Evolutionary conservation across 2,797 vertebrate species (phyloP), one percentile per base, ranked within the genome.

Genomic region (Rhynchotus rufescens): DNA sequence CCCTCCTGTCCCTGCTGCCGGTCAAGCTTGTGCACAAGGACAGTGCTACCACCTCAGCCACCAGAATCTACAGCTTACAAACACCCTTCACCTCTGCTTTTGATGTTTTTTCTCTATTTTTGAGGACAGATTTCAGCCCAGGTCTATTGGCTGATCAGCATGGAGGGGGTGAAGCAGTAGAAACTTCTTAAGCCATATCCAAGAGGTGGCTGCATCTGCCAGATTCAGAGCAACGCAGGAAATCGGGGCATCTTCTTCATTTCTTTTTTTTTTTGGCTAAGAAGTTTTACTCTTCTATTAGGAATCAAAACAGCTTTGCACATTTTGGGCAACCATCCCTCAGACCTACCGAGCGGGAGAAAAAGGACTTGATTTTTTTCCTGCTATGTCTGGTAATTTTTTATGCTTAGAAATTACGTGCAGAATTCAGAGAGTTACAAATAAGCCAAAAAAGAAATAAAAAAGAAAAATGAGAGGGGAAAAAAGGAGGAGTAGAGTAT

Each of bases 21-120:
- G 30, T 14, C 1, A 3, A 71, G 34, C 15, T 30, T 28, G 52
- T 30, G 52, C 8, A 61, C 30, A 30, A 68, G 7, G 60, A 34
- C 52, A 64, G 52, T 51, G 60, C 57, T 77, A 32, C 74, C 84
- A 57, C 71, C 68, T 84, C 75, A 74, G 57, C 15, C 36, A 54
- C 5, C 76, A 61, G 80, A 91, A 84, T n/a, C 52, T 90, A 78
- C 74, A 74, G 79, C 16, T 77, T 84, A 61, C 74, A 86, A 79
- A 71, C 47, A 3, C 22, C 25, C 9, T 76, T 3, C 38, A 77
- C 8, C 2, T 86, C 30, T 36, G 7, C 12, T 47, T 22, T 47
- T 22, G 25, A 26, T 26, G 17, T 28, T n/a, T 51, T 17, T 4
- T 0, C 9, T 45, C 19, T 42, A 59, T 51, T 86, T 77, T 54